Base-by-base conservation (phyloP, 1,140 invertebrate genomes). In the Bombus difficillimus region DNA sequence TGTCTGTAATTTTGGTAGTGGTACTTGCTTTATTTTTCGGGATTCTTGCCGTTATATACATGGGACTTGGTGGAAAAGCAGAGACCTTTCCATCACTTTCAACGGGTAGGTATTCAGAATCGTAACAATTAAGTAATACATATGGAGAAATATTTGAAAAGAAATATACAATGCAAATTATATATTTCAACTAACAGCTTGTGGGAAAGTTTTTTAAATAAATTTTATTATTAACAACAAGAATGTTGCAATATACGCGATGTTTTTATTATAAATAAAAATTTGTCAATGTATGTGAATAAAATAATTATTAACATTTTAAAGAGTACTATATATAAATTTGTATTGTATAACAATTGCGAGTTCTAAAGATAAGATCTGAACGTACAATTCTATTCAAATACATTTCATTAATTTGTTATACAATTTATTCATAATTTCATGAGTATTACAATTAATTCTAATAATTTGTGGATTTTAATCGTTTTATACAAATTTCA, bases 11-110 rank as follows among this genome's bases (percentile, higher is more conserved):
- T 64, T 95, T 97, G 34, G 95, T 97, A 84, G 96, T 94, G 18
- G 94, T 96, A 59, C 95, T 96, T 32, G 95, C 96, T 80, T 93
- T 96, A 90, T 97, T 97, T 95, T 97, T 97, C 94, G 95, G 96
- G 91, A 92, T 96, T 86, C 94, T 97, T 92, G 96, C 96, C 78
- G 95, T 97, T 88, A 95, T 97, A 94, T 97, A 97, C 93, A 95
- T 97, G 92, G 96, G 97, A 89, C 94, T 95, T 75, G 93, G 94
- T 88, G 93, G 93, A 77, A 95, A 95, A 91, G 85, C 90, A 28
- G 94, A 95, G 4, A 91, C 83, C 22, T 92, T 94, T 83, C 93
- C 94, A 78, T 91, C 94, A 28, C 90, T 94, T 81, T 88, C 94
- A 88, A 86, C 92, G 92, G 95, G 95, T 95, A 95, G 92, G 95